phyloP scores from a whole-genome alignment of 2,888 invertebrate genomes.

The Geotrupes spiniger region DNA sequence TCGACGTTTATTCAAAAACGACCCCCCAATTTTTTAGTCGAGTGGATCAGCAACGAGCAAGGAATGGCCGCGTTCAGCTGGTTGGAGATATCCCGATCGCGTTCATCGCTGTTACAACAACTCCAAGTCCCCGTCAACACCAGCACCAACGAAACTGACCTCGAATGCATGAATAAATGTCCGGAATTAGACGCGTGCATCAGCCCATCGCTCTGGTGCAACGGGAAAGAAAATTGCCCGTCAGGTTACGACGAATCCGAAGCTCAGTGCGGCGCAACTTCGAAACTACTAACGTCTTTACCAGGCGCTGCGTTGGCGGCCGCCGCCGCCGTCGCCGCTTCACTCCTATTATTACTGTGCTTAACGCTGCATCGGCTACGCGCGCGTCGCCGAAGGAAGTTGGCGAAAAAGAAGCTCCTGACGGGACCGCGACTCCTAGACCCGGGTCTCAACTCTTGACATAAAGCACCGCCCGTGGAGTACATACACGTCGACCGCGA shows the following conservation, averaged over 20 bases:
- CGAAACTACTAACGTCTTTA: conserved; percentile 53
- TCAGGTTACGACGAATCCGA: conserved; percentile 70
- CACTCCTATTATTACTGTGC: conserved; percentile 58
- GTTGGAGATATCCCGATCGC: conserved; percentile 69
- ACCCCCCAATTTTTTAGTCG: conserved; percentile 62
- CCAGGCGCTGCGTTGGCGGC: conserved; percentile 60
- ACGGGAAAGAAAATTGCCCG: conserved; percentile 66
- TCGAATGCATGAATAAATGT: conserved; percentile 64
- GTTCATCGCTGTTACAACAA: conserved; percentile 61
- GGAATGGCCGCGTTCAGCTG: conserved; percentile 75
- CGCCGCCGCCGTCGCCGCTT: conserved; percentile 57
- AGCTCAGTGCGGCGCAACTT: conserved; percentile 61
- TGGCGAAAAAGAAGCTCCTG: conserved; percentile 54
- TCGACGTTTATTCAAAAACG: conserved; percentile 42
- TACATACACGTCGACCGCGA: conserved; percentile 91
- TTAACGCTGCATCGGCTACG: conserved; percentile 59
- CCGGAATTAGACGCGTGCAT: conserved; percentile 77
- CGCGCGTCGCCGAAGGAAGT: conserved; percentile 52
- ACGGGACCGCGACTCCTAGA: conserved; percentile 62
- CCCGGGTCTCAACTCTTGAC: conserved; percentile 75
- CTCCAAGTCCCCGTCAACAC: conserved; percentile 53
- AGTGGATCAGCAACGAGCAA: conserved; percentile 69
- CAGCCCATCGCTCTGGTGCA: conserved; percentile 71
- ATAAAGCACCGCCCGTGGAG: conserved; percentile 86
- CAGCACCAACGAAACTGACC: conserved; percentile 55